Evolutionary conservation across 2,888 invertebrate genomes (phyloP), one percentile per base, ranked within the genome.

Genomic region (Arctia plantaginis): DNA sequence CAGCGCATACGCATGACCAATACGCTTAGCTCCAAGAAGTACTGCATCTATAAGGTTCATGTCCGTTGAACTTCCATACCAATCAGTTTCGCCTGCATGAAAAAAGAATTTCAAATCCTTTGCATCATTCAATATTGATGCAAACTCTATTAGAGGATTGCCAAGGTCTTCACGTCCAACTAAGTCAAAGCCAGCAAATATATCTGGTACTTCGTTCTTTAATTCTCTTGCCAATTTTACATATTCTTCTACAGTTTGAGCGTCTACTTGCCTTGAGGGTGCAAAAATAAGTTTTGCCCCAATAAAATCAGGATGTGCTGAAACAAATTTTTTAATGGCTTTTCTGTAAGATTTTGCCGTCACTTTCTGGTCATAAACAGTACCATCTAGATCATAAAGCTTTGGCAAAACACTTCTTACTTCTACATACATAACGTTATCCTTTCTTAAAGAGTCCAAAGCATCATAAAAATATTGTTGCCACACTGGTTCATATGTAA

Each of bases 51-150:
- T 90, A 67, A 98, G 87, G 90, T 98, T 98, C 82, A 97, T 96
- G 87, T 98, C 98, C 0, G 97, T 96, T 0, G 91, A 89, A 12
- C 92, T 93, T 10, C 97, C 98, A 85, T 96, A 96, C 97, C 98
- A 97, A 87, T 97, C 97, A 0, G 98, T 98, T 93, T 98, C 98
- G 0, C 98, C 98, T 0, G 98, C 98, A 87, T 98, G 98, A 81
- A 98, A 97, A 86, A 97, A 98, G 85, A 97, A 97, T 71, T 97
- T 95, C 7, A 98, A 90, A 10, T 96, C 90, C 0, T 95, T 90
- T 0, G 95, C 91, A 27, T 95, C 88, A 59, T 93, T 86, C 12
- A 95, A 86, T 12, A 98, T 85, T 79, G 96, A 91, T 0, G 96
- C 88, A 82, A 97, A 97, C 1, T 97, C 94, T 62, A 95, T 91